Percentiles rank a stretch among this genome's conserved stretches.
phyloP scores from a whole-genome alignment of 1,140 invertebrate species.

The Eupristina koningsbergeri region DNA sequence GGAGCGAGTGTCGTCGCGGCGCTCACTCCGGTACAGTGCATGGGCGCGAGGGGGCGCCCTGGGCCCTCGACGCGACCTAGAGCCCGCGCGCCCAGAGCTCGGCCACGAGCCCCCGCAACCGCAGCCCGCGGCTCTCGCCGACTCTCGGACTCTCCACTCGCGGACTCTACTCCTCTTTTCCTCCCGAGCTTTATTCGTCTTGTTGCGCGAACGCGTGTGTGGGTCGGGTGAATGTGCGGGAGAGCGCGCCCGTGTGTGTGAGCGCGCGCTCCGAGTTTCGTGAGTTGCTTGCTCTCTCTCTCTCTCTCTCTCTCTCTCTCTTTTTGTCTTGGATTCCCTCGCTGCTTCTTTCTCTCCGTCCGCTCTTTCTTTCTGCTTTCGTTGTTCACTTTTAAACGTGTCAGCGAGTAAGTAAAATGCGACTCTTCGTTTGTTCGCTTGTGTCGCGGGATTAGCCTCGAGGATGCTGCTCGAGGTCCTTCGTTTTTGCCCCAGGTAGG shows the following conservation, averaged over 20 bases:
- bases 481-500: not conserved
- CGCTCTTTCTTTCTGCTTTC: not conserved
- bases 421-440: slow-evolving; percentile 22
- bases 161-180: not conserved
- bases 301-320: not conserved
- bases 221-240: not conserved
- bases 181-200: not conserved
- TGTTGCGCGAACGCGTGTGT: not conserved
- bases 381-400: not conserved
- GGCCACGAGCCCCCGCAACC: too few relatives aligned
- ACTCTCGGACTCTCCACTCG: not conserved
- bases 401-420: not conserved
- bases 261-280: not conserved
- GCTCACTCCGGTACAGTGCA: slow-evolving; percentile 32
- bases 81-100: not conserved
- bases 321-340: slow-evolving; percentile 1
- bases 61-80: not conserved
- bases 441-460: not conserved
- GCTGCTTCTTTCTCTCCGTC: not conserved
- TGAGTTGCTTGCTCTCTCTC: not conserved
- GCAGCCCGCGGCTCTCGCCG: too few relatives aligned
- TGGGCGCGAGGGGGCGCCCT: slow-evolving; percentile 8
- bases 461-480: not conserved
- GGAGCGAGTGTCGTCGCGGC: too few relatives aligned
- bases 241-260: not conserved